Evolutionary conservation across 2,113 vertebrate species (phyloP), one percentile per base, ranked within the genome.

Genomic region (Amphiprion ocellaris): DNA sequence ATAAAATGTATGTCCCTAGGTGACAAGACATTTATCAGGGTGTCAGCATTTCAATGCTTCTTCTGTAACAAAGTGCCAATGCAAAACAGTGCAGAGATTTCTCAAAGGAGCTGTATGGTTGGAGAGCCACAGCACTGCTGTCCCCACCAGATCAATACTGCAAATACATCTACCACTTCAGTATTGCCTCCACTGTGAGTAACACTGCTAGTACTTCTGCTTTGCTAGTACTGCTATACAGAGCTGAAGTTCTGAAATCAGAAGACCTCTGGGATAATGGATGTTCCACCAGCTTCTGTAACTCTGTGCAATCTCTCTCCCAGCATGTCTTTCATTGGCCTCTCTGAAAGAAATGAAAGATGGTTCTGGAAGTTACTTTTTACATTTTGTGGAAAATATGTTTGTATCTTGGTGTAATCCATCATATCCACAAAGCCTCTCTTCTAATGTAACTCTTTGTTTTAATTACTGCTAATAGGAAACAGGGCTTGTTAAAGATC

Each of bases 1-100:
- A 89, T 91, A 83, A 89, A 89, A 81, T 82, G 78, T 69, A 62
- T 58, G 58, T 85, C 75, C 84, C 79, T 49, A 37, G 81, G 74
- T 79, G 87, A 75, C 50, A 10, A 65, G 77, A 80, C 78, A 88
- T 92, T 82, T 64, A 83, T 88, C 87, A 84, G 60, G 3, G n/a
- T 87, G 82, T 74, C 77, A 67, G 21, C 16, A 26, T 79, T 77
- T 84, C 79, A 65, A 30, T 65, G 61, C 53, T 55, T 64, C 77
- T 69, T 52, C 30, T 19, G 71, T 79, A 65, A 77, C 81, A 78
- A 82, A 69, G 65, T 67, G 70, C 65, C 55, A 47, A 81, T 78
- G 69, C 59, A 77, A 81, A 90, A 59, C 68, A 26, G 58, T 1
- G 21, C 21, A 17, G 5, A 60, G 64, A 69, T 76, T 82, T 83